Conservation (phyloP, 2,797 vertebrate genomes). For the Monodelphis domestica region DNA sequence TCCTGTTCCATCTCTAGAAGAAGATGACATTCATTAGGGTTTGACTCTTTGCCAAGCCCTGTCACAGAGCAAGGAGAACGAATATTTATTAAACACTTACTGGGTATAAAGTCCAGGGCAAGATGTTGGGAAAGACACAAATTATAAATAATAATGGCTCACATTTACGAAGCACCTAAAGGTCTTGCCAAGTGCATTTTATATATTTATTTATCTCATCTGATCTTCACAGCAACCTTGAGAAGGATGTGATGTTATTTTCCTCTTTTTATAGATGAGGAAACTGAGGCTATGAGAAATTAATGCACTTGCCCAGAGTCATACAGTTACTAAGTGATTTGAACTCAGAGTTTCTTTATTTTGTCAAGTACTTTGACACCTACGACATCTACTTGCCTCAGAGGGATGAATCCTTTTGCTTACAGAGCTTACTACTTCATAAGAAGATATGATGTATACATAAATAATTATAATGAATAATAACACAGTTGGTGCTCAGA, state of each 20-base stretch:
- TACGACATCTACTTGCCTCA: background rate
- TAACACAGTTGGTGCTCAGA: background rate
- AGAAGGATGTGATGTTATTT: background rate
- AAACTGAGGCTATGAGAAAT: background rate
- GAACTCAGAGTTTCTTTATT: background rate
- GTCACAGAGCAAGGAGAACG: background rate
- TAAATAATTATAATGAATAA: background rate
- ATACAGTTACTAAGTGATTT: background rate
- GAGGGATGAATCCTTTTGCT: background rate
- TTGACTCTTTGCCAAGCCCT: background rate
- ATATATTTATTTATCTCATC: background rate
- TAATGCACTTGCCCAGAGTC: background rate
- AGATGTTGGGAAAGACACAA: background rate
- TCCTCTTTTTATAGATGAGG: background rate
- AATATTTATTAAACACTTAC: background rate
- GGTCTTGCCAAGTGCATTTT: background rate
- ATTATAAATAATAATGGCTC: background rate
- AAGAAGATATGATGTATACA: background rate
- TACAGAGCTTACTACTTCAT: background rate
- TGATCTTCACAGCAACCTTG: background rate
- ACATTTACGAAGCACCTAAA: background rate
- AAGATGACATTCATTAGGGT: conserved; percentile 2
- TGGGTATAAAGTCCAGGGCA: background rate
- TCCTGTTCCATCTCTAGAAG: conserved; percentile 75
- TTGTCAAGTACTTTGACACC: background rate